These are phyloP conservation scores for Dermatemys mawii DNA, from an alignment of 2,113 vertebrate genomes.

Conservation along the genomic window DNA sequence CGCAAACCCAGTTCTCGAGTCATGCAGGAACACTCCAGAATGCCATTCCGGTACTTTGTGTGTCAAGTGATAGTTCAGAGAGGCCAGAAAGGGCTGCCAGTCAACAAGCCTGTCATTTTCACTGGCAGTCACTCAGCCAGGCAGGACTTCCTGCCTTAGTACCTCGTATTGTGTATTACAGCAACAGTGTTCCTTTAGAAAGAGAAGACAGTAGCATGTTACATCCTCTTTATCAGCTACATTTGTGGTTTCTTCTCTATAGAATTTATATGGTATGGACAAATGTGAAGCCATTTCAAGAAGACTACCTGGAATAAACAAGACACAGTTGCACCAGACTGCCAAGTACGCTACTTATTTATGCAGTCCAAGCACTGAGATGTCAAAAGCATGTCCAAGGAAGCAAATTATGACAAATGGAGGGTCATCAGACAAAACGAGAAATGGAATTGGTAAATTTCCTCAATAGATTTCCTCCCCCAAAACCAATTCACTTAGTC, in stretches of 20 bases:
- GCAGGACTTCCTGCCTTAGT: neutral
- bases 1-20: neutral
- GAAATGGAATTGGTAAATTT: neutral
- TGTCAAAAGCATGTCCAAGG: neutral
- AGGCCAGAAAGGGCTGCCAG: too few relatives aligned
- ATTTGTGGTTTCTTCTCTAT: neutral
- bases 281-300: neutral
- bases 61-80: too few relatives aligned
- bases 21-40: too few relatives aligned
- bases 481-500: neutral
- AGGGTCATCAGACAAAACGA: neutral
- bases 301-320: neutral
- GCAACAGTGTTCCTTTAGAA: neutral
- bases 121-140: neutral
- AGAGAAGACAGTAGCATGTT: neutral
- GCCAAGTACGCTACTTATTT: neutral
- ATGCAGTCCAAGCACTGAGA: neutral
- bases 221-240: neutral
- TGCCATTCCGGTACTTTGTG: too few relatives aligned
- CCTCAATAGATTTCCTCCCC: neutral
- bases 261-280: neutral
- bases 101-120: neutral
- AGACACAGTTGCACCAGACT: neutral
- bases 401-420: neutral
- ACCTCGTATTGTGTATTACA: neutral